A percentile compares a stretch with the other conserved stretches of the same genome.
Evolutionary conservation across 92 coral and sea anemone genomes (phyloP).

Genomic region (Siderastrea siderea): DNA sequence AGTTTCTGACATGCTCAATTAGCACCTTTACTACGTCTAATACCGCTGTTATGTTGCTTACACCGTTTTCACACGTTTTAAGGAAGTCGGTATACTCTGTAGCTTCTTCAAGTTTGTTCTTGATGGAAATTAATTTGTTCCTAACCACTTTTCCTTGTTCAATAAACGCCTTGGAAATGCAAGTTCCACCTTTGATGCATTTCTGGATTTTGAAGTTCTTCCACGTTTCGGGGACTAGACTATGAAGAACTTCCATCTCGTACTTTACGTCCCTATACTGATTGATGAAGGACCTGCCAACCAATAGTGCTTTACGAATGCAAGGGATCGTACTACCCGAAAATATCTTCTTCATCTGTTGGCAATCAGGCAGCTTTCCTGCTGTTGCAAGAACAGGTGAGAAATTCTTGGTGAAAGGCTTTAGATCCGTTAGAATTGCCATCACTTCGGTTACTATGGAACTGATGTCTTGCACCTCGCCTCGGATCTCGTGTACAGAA

Average conservation of each 20-base stretch:
- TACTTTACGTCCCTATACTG: conserved; percentile 83
- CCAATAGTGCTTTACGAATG: conserved; percentile 75
- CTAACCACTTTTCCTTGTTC: conserved; percentile 87
- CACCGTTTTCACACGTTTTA: conserved; percentile 79
- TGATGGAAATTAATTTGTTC: conserved; percentile 65
- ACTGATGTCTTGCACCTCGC: conserved; percentile 70
- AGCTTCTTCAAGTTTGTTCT: conserved; percentile 59
- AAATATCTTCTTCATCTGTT: conserved; percentile 68
- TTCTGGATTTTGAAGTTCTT: conserved; percentile 86
- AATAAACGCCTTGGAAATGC: conserved; percentile 87
- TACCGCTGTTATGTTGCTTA: conserved; percentile 76
- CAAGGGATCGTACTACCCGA: conserved; percentile 82
- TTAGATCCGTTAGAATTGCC: conserved; percentile 75
- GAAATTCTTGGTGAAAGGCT: conserved; percentile 88
- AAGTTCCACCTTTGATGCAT: conserved; percentile 87
- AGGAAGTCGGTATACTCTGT: conserved; percentile 89
- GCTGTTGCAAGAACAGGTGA: conserved; percentile 82
- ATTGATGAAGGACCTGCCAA: conserved; percentile 71
- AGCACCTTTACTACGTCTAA: conserved; percentile 79
- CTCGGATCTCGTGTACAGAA: conserved; percentile 76
- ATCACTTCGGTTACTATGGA: conserved; percentile 77
- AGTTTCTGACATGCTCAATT: conserved; percentile 79
- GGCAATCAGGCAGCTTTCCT: conserved; percentile 88
- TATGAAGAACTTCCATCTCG: conserved; percentile 72
- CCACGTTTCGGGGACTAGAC: conserved; percentile 91